Conservation (phyloP, 2,888 invertebrate species). For the Myathropa florea region DNA sequence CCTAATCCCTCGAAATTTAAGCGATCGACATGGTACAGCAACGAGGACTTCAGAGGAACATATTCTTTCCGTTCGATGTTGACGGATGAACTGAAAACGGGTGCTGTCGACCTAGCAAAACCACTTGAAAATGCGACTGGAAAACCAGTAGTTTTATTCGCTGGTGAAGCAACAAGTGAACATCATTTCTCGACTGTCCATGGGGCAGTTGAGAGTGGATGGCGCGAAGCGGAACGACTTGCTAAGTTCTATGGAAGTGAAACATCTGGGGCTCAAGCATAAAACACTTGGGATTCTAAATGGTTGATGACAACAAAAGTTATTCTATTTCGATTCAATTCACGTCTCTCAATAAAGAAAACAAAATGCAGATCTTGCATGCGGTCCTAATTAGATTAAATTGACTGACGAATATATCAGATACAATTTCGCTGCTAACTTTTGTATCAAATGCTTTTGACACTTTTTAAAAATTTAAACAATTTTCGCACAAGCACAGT, state of each 20-base stretch:
- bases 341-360: no score
- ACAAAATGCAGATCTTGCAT: no score
- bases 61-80: slow-evolving; percentile 85
- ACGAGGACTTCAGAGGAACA: slow-evolving; percentile 84
- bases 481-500: no score
- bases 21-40: slow-evolving; percentile 85
- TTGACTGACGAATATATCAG: no score
- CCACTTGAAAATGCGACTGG: slow-evolving; percentile 71
- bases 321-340: no score
- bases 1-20: slow-evolving; percentile 75
- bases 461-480: no score
- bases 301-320: no score
- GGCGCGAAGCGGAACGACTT: slow-evolving; percentile 86
- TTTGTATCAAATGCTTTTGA: no score
- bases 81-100: slow-evolving; percentile 82
- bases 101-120: slow-evolving; percentile 82
- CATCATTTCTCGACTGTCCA: slow-evolving; percentile 86
- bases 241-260: neutral
- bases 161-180: slow-evolving; percentile 86
- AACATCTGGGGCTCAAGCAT: no score
- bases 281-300: no score
- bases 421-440: no score
- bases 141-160: slow-evolving; percentile 84
- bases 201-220: slow-evolving; percentile 88
- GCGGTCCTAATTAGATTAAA: no score